A percentile compares a stretch with the other conserved stretches of the same genome.
Evolutionary conservation across 2,113 vertebrate species (phyloP).

Genomic region (Pseudorasbora parva): DNA sequence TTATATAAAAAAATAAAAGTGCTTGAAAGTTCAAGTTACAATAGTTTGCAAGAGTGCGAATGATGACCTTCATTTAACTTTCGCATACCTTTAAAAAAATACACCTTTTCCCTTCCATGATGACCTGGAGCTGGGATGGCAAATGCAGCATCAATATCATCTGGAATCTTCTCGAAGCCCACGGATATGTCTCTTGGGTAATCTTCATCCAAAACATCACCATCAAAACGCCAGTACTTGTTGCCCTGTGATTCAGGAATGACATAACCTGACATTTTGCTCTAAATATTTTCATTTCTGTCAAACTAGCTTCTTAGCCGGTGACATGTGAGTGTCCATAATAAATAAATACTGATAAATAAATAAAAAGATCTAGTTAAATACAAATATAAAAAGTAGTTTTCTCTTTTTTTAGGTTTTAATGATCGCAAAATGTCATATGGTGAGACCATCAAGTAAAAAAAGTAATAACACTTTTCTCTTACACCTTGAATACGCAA

Average conservation of each 20-base stretch:
- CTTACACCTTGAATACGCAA: background rate
- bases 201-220: conserved; percentile 78
- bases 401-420: too few relatives aligned
- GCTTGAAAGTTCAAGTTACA: too few relatives aligned
- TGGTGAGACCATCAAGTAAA: background rate
- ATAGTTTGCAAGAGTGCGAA: too few relatives aligned
- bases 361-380: too few relatives aligned
- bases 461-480: background rate
- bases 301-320: background rate
- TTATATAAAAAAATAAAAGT: too few relatives aligned
- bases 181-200: conserved; percentile 85
- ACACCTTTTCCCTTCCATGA: conserved; percentile 82
- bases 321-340: background rate
- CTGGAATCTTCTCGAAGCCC: conserved; percentile 85
- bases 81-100: conserved; percentile 92
- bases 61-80: too few relatives aligned
- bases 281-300: background rate
- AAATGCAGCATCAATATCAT: conserved; percentile 81
- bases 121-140: conserved; percentile 84
- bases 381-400: too few relatives aligned
- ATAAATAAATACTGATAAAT: background rate
- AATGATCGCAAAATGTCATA: background rate
- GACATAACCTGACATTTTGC: background rate
- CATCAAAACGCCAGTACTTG: conserved; percentile 90
- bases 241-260: conserved; percentile 72